A percentile compares a stretch with the other conserved stretches of the same genome.
Evolutionary conservation across 92 coral and sea anemone genomes (phyloP).

Genomic region (Actinernus sp.): DNA sequence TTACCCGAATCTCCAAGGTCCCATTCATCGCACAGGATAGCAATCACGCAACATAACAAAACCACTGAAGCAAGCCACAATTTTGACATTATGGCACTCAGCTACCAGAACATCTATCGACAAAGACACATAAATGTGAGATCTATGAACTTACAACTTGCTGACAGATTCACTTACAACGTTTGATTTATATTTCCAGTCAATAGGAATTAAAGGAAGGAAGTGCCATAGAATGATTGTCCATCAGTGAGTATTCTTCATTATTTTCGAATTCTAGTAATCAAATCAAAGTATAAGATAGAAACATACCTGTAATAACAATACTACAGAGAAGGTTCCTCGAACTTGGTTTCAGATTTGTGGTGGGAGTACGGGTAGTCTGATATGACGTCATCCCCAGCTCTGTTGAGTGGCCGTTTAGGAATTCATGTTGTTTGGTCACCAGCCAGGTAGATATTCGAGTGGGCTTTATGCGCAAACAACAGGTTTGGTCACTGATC

Average conservation of each 20-base stretch:
- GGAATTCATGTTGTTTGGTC: conserved; percentile 17
- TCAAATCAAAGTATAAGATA: not conserved
- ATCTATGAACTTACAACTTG: too few species aligned
- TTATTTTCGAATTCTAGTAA: not conserved
- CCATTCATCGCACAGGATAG: conserved; percentile 31
- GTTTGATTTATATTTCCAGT: too few species aligned
- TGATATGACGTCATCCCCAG: conserved; percentile 32
- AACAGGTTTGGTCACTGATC: not conserved
- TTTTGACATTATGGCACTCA: conserved; percentile 48
- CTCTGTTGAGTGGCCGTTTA: not conserved
- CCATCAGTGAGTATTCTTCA: too few species aligned
- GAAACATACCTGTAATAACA: conserved; percentile 29
- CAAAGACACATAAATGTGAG: too few species aligned
- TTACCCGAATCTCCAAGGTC: too few species aligned
- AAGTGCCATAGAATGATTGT: too few species aligned
- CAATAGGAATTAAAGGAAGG: too few species aligned
- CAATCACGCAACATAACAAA: conserved; percentile 34
- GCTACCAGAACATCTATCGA: conserved; percentile 58
- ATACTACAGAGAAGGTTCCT: conserved; percentile 10
- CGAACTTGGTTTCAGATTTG: conserved; percentile 3
- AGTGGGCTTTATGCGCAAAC: not conserved
- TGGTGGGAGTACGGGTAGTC: conserved; percentile 10
- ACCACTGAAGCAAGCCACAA: conserved; percentile 64
- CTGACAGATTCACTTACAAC: too few species aligned
- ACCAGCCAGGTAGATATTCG: not conserved